A percentile compares a stretch with the other conserved stretches of the same genome.
These are phyloP conservation scores for Cydia amplana DNA, from an alignment of 1,140 invertebrate species.

Conservation along the genomic window DNA sequence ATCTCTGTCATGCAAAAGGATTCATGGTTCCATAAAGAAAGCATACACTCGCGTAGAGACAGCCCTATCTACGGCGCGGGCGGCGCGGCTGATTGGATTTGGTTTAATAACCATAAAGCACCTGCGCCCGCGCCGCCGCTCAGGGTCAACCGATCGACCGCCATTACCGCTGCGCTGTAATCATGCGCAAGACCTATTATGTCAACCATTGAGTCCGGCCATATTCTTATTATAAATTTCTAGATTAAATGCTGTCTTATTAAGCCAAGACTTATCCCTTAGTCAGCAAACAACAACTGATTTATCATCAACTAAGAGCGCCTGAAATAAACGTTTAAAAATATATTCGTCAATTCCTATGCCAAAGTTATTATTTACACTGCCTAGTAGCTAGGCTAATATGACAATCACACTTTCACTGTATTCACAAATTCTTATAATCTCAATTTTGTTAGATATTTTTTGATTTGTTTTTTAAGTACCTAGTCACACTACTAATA, in stretches of 20 bases:
- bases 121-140: slow-evolving; percentile 37
- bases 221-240: slow-evolving; percentile 7
- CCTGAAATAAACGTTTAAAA: too few relatives aligned
- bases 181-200: slow-evolving; percentile 25
- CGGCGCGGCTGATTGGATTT: slow-evolving; percentile 59
- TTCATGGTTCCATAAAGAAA: not conserved
- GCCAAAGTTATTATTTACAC: too few relatives aligned
- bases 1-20: not conserved
- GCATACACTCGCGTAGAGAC: not conserved
- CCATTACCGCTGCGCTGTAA: slow-evolving; percentile 27
- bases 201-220: slow-evolving; percentile 16
- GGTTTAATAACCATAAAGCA: slow-evolving; percentile 74
- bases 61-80: slow-evolving; percentile 12
- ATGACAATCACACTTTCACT: too few relatives aligned
- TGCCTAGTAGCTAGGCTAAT: too few relatives aligned
- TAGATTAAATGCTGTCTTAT: not conserved
- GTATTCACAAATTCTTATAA: too few relatives aligned
- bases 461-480: too few relatives aligned
- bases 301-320: too few relatives aligned
- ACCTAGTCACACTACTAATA: too few relatives aligned
- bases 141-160: slow-evolving; percentile 17
- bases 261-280: not conserved
- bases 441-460: too few relatives aligned
- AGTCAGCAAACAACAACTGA: not conserved
- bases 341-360: too few relatives aligned